Evolutionary conservation across 2,888 invertebrate species (phyloP).

Genomic region (Drosophila hamatofila): DNA sequence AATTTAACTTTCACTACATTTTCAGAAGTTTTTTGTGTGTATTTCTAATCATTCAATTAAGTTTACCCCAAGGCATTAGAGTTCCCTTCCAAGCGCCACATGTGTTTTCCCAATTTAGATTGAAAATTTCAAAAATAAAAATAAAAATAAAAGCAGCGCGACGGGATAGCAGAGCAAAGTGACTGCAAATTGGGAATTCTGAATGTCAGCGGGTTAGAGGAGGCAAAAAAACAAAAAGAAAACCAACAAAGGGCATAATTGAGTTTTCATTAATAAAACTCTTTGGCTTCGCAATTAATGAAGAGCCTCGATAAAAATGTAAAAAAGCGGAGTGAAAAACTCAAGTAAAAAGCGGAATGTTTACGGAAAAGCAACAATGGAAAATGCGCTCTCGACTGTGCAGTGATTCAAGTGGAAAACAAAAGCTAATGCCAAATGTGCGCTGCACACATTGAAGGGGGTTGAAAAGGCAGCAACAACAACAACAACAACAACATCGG

Average conservation of each 20-base stretch:
- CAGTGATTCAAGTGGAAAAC: conserved; percentile 68
- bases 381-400: conserved; percentile 53
- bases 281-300: conserved; percentile 57
- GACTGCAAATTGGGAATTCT: background rate
- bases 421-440: conserved; percentile 62
- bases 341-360: conserved; percentile 44
- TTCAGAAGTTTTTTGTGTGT: background rate
- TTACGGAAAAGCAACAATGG: conserved; percentile 60
- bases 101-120: conserved; percentile 22
- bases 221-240: background rate
- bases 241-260: conserved; percentile 56
- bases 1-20: background rate
- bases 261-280: conserved; percentile 62
- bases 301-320: conserved; percentile 39
- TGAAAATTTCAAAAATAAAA: background rate
- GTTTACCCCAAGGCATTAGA: background rate
- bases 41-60: conserved; percentile 15
- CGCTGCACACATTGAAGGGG: conserved; percentile 40
- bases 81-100: conserved; percentile 12
- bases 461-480: conserved; percentile 49
- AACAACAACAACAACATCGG: conserved; percentile 8
- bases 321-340: conserved; percentile 43
- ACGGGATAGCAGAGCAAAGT: background rate
- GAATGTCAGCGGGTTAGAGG: conserved; percentile 1
- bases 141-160: conserved; percentile 6